phyloP scores from a whole-genome alignment of 2,113 vertebrate genomes.

The Bathybates hornii region DNA sequence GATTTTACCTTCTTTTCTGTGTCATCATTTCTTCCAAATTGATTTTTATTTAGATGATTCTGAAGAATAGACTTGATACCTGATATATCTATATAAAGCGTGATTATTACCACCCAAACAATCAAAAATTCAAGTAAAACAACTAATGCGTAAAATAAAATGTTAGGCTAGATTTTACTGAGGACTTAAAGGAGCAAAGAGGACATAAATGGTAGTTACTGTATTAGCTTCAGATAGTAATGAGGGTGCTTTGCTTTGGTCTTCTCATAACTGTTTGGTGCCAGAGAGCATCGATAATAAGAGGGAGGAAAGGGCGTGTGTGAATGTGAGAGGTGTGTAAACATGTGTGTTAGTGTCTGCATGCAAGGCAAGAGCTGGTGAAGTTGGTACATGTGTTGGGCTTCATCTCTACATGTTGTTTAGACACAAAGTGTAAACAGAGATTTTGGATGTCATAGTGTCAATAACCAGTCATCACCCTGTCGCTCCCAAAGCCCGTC shows the following conservation, averaged over 20 bases:
- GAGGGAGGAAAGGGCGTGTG: slow-evolving; percentile 21
- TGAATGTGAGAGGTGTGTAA: background rate
- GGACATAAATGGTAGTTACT: slow-evolving; percentile 7
- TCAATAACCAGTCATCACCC: background rate
- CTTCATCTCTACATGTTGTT: background rate
- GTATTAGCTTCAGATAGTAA: slow-evolving; percentile 31
- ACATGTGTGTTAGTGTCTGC: background rate
- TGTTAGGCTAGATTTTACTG: background rate
- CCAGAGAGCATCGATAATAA: slow-evolving; percentile 40
- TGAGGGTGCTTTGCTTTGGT: slow-evolving; percentile 14
- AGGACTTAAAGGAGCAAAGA: background rate
- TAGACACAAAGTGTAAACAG: background rate
- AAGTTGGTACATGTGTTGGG: background rate
- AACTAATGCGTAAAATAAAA: background rate
- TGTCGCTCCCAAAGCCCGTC: background rate
- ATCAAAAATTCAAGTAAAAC: background rate
- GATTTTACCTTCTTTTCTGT: background rate
- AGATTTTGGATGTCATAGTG: background rate
- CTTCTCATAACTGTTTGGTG: slow-evolving; percentile 12
- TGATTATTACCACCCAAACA: background rate
- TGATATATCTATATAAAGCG: background rate
- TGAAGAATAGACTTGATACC: background rate
- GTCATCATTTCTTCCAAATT: background rate
- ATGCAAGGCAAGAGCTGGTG: background rate
- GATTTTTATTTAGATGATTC: background rate